These are phyloP conservation scores for Cryptocephalus primarius DNA, from an alignment of 2,888 invertebrate genomes.

Conservation along the genomic window DNA sequence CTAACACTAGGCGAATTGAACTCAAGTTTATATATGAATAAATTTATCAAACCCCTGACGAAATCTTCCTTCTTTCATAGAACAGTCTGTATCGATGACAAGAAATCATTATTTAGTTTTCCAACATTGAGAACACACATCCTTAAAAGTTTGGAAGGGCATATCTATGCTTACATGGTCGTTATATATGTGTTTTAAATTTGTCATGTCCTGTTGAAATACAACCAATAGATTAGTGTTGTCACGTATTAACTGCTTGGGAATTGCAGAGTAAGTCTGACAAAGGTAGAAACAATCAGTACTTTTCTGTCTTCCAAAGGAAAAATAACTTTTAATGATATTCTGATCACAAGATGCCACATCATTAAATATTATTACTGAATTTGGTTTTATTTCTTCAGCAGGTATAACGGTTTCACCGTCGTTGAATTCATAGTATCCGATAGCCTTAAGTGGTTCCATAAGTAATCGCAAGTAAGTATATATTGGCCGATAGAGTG, in stretches of 20 bases:
- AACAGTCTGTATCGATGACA: conserved; percentile 4
- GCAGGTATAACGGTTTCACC: not conserved
- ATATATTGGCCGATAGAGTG: conserved; percentile 2
- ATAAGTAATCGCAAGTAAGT: not conserved
- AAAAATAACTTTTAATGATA: conserved; percentile 5
- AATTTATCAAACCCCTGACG: conserved; percentile 2
- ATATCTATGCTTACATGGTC: conserved; percentile 7
- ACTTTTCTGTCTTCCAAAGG: conserved; percentile 6
- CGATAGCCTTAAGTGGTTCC: conserved; percentile 1
- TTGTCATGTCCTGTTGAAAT: conserved; percentile 7
- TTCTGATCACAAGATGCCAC: conserved; percentile 4
- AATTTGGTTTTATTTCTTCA: conserved; percentile 1
- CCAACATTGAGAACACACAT: conserved; percentile 3
- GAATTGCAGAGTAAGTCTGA: conserved; percentile 5
- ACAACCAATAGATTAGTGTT: conserved; percentile 5
- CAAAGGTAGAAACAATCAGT: conserved; percentile 8
- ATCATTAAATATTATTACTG: conserved; percentile 6
- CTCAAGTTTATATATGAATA: conserved; percentile 1
- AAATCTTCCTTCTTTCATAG: conserved; percentile 1
- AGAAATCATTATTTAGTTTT: conserved; percentile 1
- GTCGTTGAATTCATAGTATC: not conserved
- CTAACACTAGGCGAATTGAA: not conserved
- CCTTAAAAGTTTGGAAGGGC: conserved; percentile 4
- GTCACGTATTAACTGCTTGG: conserved; percentile 7
- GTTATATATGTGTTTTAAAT: conserved; percentile 6